phyloP scores from a whole-genome alignment of 2,113 vertebrate genomes.

The Chlamydotis undulata region DNA sequence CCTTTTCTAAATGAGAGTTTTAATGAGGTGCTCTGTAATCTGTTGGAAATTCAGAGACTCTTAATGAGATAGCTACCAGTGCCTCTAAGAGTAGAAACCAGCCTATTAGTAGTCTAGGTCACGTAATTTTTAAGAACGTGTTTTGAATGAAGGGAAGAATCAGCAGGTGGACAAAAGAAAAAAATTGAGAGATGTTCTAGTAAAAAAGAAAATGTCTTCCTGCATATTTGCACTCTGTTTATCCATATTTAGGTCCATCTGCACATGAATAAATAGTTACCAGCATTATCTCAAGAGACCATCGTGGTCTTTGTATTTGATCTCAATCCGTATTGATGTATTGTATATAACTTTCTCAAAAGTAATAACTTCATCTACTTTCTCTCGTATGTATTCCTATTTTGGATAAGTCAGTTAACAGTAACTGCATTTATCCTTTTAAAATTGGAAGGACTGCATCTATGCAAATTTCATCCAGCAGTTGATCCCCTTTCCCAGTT shows the following conservation, averaged over 20 bases:
- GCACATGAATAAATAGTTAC: not conserved
- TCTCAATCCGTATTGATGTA: not conserved
- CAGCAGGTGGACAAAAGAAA: not conserved
- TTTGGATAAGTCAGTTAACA: not conserved
- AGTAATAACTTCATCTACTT: not conserved
- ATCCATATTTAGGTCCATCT: not conserved
- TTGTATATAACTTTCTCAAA: not conserved
- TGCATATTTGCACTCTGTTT: not conserved
- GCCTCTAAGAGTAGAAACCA: not conserved
- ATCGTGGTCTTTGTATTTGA: not conserved
- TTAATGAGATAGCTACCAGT: not conserved
- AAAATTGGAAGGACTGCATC: not conserved
- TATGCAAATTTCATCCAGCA: not conserved
- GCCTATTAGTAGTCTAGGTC: not conserved
- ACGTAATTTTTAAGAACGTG: not conserved
- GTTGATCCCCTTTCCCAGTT: not conserved
- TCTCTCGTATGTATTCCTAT: not conserved
- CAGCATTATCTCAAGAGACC: not conserved
- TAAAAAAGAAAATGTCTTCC: not conserved
- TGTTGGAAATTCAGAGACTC: not conserved
- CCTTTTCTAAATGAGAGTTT: not conserved
- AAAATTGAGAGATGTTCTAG: not conserved
- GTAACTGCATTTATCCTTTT: not conserved
- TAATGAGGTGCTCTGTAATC: not conserved
- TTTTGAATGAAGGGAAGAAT: not conserved